Evolutionary conservation across 2,888 invertebrate genomes (phyloP).

Genomic region (Chrysolina haemoptera): DNA sequence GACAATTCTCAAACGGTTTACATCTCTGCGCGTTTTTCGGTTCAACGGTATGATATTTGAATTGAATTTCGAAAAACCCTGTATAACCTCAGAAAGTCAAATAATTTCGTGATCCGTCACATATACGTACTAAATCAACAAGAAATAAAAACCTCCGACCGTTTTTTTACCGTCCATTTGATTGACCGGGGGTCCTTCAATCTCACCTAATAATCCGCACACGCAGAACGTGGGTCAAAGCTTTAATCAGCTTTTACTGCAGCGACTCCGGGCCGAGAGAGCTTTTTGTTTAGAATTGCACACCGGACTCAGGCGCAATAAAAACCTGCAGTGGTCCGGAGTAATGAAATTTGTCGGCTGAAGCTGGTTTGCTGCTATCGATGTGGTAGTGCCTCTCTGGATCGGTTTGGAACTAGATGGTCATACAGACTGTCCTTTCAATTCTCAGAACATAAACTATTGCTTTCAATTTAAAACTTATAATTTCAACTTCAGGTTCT

Average conservation of each 20-base stretch:
- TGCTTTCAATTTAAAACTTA: too few species aligned
- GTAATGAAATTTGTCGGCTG: slow-evolving; percentile 29
- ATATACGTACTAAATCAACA: too few species aligned
- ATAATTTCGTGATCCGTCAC: too few species aligned
- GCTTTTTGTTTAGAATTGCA: slow-evolving; percentile 27
- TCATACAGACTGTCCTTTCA: too few species aligned
- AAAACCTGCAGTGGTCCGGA: slow-evolving; percentile 21
- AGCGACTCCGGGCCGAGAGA: background rate
- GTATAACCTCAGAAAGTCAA: too few species aligned
- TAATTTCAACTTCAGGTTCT: too few species aligned
- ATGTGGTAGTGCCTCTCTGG: background rate
- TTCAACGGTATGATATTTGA: too few species aligned
- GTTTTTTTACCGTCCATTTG: background rate
- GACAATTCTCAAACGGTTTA: too few species aligned
- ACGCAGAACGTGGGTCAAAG: slow-evolving; percentile 14
- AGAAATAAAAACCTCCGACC: too few species aligned
- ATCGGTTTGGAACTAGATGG: background rate
- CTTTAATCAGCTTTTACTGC: slow-evolving; percentile 30
- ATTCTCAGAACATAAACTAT: too few species aligned
- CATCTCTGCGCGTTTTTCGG: too few species aligned
- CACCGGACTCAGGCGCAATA: slow-evolving; percentile 22
- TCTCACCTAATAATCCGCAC: background rate
- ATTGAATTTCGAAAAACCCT: too few species aligned
- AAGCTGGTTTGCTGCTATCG: slow-evolving; percentile 15
- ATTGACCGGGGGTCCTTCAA: background rate